Evolutionary conservation across 1,140 invertebrate species (phyloP).

Genomic region (Drosophila truncata): DNA sequence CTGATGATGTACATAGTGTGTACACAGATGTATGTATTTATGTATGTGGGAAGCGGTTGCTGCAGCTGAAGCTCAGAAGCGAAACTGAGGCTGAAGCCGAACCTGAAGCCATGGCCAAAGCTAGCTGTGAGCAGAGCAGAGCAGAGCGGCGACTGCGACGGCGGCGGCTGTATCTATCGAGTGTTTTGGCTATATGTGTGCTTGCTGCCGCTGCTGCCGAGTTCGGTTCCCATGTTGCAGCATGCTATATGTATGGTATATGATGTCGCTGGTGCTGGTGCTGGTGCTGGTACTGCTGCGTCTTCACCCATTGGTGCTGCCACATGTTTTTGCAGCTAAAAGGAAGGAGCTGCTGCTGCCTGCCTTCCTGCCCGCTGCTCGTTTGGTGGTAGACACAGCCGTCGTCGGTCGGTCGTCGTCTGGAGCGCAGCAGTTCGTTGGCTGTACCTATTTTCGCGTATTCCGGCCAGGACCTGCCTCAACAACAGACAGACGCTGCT

Average conservation of each 20-base stretch:
- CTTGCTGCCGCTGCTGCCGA: too few relatives aligned
- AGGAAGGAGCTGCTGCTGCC: constrained; percentile 15
- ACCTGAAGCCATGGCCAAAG: constrained; percentile 40
- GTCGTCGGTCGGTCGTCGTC: constrained; percentile 43
- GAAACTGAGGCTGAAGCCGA: constrained; percentile 61
- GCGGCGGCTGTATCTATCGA: constrained; percentile 74
- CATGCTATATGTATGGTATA: constrained; percentile 56
- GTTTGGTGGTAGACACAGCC: constrained; percentile 57
- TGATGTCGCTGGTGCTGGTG: constrained; percentile 47
- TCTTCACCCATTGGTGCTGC: constrained; percentile 77
- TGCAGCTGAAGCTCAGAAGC: constrained; percentile 71
- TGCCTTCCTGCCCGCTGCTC: constrained; percentile 11
- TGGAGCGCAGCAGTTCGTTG: constrained; percentile 82
- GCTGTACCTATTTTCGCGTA: constrained; percentile 85
- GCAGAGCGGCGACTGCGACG: constrained; percentile 44
- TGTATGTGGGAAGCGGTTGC: constrained; percentile 59
- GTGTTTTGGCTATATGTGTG: constrained; percentile 80
- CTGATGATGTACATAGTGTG: constrained; percentile 13
- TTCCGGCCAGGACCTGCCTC: constrained; percentile 84
- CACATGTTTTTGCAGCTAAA: constrained; percentile 63
- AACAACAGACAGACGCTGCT: constrained; percentile 70
- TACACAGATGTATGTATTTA: constrained; percentile 19
- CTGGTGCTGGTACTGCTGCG: constrained; percentile 25
- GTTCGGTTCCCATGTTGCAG: constrained; percentile 56
- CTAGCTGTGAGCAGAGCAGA: constrained; percentile 31